Conservation (phyloP, 2,888 invertebrate species). For the Cheilosia scutellata region DNA sequence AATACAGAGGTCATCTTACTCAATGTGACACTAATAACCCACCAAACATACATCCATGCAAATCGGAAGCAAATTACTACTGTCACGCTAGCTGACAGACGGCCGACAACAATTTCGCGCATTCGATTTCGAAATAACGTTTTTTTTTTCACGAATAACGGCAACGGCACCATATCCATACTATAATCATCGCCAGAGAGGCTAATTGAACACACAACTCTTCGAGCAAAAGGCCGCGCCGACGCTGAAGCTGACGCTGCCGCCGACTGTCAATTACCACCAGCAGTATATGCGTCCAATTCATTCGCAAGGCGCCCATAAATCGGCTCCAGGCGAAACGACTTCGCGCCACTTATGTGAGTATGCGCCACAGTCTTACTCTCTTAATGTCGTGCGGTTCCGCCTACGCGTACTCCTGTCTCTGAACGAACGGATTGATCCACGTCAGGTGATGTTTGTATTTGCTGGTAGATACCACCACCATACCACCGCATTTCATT, state of each 20-base stretch:
- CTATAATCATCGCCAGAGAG: slow-evolving; percentile 40
- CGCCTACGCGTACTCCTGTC: slow-evolving; percentile 54
- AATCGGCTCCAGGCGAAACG: slow-evolving; percentile 53
- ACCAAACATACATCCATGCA: slow-evolving; percentile 54
- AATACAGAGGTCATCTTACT: slow-evolving; percentile 46
- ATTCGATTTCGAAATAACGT: slow-evolving; percentile 54
- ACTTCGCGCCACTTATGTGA: slow-evolving; percentile 55
- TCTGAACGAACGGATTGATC: slow-evolving; percentile 44
- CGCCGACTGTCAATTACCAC: slow-evolving; percentile 38
- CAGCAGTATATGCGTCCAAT: slow-evolving; percentile 53
- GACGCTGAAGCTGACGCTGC: background rate
- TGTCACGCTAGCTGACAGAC: slow-evolving; percentile 61
- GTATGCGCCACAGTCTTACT: background rate
- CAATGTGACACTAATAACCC: slow-evolving; percentile 56
- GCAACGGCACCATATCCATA: background rate
- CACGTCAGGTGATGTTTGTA: slow-evolving; percentile 65
- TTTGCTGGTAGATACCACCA: background rate
- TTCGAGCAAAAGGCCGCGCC: slow-evolving; percentile 17
- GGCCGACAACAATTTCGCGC: slow-evolving; percentile 40
- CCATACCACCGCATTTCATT: slow-evolving; percentile 39
- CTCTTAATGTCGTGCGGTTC: slow-evolving; percentile 50
- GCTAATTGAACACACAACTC: slow-evolving; percentile 65
- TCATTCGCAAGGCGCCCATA: slow-evolving; percentile 67
- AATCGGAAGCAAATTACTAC: slow-evolving; percentile 68
- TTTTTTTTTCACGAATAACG: slow-evolving; percentile 9